Evolutionary conservation across 2,797 vertebrate genomes (phyloP), one percentile per base, ranked within the genome.

Genomic region (Intellagama lesueurii): DNA sequence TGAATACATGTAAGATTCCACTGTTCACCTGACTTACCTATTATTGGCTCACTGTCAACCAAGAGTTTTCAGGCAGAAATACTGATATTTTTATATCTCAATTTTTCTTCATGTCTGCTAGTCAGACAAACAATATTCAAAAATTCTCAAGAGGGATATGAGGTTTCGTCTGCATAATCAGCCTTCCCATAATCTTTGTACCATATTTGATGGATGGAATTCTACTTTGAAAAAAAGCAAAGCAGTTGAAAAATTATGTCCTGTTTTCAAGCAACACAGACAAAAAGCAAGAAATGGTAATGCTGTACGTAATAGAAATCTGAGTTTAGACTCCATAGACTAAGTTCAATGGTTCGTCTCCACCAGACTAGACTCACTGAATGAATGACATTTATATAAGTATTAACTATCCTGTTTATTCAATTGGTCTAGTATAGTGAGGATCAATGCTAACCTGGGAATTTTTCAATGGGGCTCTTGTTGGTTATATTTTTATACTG

Each of bases 191-290:
- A 76, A 77, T 17, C 73, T 77, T 76, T 66, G 7, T 77, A 49
- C 64, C 32, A 77, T 52, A 35, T 64, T 44, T 86, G 73, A 77
- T 66, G 84, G 72, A 86, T 86, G 16, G 3, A 86, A 86, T 64
- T 76, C 52, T 56, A 77, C 70, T 32, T 30, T 64, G 16, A 86
- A 76, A 76, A 76, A 40, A 64, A 78, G 64, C 56, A 77, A 47
- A 40, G n/a, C 73, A 86, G 73, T 52, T 66, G 12, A 56, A 77
- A 64, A 24, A 84, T 72, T 28, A 44, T 56, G 35, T 76, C 26
- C 35, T 52, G 56, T 52, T 32, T 64, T 76, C 11, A 68, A 86
- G 28, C 3, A 47, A 47, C n/a, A 17, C 14, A 1, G 9, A 32
- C 66, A n/a, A 66, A 76, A 76, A 2, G 0, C 5, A 40, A 52